Percentiles rank a stretch among this genome's conserved stretches.
Conservation (phyloP, 1,140 invertebrate genomes). For the Heliothis virescens region DNA sequence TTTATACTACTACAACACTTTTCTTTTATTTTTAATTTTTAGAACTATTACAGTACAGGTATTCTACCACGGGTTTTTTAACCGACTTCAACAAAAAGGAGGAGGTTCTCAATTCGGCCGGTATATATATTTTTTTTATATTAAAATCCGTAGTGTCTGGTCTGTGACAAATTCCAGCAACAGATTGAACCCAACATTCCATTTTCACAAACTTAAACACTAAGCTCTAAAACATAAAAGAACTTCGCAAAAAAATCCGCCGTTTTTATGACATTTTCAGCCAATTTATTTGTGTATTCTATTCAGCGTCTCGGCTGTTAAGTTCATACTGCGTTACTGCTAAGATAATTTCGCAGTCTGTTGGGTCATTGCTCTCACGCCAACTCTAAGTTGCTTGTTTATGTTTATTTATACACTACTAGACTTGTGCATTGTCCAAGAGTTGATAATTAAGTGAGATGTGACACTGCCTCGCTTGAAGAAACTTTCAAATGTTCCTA, state of each 20-base stretch:
- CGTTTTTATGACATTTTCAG: constrained; percentile 18
- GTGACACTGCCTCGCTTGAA: not conserved
- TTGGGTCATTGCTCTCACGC: constrained; percentile 1
- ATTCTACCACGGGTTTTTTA: too few relatives aligned
- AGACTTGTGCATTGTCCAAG: constrained; percentile 20
- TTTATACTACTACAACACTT: too few relatives aligned
- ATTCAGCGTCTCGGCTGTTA: not conserved
- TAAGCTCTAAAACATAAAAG: not conserved
- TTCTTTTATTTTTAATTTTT: too few relatives aligned
- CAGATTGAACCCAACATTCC: not conserved
- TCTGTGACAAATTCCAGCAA: too few relatives aligned
- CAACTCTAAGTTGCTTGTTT: constrained; percentile 13
- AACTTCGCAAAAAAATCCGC: not conserved
- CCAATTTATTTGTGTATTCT: constrained; percentile 11
- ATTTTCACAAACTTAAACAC: not conserved
- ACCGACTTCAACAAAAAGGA: too few relatives aligned
- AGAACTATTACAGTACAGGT: too few relatives aligned
- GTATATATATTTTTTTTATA: too few relatives aligned
- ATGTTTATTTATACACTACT: constrained; percentile 40
- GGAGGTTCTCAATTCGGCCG: too few relatives aligned
- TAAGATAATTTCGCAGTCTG: constrained; percentile 22
- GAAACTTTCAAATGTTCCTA: too few relatives aligned
- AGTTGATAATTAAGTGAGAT: not conserved
- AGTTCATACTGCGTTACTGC: not conserved
- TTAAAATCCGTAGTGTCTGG: too few relatives aligned